phyloP scores from a whole-genome alignment of 1,140 invertebrate genomes.

The Pogonus chalceus region DNA sequence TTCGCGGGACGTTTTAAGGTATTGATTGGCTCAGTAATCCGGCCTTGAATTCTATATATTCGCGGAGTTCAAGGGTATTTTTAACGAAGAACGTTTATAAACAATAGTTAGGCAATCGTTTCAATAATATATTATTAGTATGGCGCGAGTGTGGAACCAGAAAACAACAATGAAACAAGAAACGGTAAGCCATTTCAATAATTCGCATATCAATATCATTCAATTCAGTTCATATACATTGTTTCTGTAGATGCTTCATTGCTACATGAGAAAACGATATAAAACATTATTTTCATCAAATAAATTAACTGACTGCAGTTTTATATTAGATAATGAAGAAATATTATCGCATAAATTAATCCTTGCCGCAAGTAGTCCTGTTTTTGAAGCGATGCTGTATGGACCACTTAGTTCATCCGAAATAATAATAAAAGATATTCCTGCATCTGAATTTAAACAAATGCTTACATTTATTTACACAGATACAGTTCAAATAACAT shows the following conservation, averaged over 20 bases:
- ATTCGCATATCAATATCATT: no score
- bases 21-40: background rate
- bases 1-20: background rate
- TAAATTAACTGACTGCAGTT: constrained; percentile 44
- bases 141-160: no score
- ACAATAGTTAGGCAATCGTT: no score
- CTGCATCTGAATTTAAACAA: constrained; percentile 41
- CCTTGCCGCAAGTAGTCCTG: constrained; percentile 55
- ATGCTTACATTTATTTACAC: constrained; percentile 46
- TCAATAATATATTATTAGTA: no score
- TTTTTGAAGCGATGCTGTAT: constrained; percentile 68
- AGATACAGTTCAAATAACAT: constrained; percentile 38
- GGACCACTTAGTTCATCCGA: constrained; percentile 45
- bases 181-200: no score
- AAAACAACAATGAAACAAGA: no score
- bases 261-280: background rate
- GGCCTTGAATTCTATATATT: background rate
- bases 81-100: background rate
- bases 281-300: constrained; percentile 14
- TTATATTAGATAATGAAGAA: constrained; percentile 38
- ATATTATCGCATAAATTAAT: constrained; percentile 57
- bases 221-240: no score
- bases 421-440: constrained; percentile 41
- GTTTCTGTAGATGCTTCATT: background rate
- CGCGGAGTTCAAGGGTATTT: constrained; percentile 6